phyloP scores from a whole-genome alignment of 2,797 vertebrate genomes.

The Scyliorhinus canicula region DNA sequence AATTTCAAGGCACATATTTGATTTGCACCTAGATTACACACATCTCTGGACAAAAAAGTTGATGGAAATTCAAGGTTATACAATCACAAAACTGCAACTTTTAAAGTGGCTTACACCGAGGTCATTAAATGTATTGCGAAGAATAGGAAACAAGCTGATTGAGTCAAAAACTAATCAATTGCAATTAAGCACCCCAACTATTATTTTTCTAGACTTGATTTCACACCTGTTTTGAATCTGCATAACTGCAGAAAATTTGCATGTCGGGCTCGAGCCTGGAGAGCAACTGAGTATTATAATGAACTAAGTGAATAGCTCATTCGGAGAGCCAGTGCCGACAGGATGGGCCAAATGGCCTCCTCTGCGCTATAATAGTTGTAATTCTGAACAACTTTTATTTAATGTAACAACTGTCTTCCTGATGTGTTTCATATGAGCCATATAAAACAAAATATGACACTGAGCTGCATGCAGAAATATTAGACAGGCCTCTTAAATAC shows the following conservation, averaged over 20 bases:
- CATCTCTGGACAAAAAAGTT: background rate
- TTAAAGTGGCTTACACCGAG: background rate
- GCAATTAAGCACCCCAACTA: background rate
- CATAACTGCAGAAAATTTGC: background rate
- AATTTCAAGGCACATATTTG: background rate
- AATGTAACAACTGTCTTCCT: background rate
- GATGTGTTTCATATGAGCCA: background rate
- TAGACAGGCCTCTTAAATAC: no score
- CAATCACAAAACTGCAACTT: background rate
- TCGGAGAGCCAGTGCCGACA: no score
- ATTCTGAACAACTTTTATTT: background rate
- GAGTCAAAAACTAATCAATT: background rate
- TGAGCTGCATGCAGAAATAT: background rate
- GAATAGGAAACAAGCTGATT: background rate
- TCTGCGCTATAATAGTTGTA: no score
- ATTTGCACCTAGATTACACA: background rate
- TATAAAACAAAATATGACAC: background rate
- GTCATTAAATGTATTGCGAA: background rate
- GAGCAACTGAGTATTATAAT: background rate
- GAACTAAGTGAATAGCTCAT: no score
- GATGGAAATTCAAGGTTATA: no score
- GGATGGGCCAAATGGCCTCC: no score
- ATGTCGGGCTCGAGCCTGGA: background rate
- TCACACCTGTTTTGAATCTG: background rate
- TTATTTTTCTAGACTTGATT: background rate